Evolutionary conservation across 2,888 invertebrate species (phyloP).

Genomic region (Aquatica leii): DNA sequence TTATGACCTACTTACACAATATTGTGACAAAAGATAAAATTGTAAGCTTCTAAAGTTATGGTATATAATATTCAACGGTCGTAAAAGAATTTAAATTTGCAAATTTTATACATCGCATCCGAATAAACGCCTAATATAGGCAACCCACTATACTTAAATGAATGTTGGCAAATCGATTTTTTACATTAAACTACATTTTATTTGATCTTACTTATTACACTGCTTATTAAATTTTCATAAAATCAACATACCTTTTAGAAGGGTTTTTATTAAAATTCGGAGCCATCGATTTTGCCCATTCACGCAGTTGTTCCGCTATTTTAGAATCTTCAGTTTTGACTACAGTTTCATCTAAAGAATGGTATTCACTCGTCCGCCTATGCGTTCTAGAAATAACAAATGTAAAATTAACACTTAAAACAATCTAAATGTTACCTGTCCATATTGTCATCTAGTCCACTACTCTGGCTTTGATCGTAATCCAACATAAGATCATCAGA

Average conservation of each 20-base stretch:
- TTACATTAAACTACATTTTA: too few relatives aligned
- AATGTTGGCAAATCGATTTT: too few relatives aligned
- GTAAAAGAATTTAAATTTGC: too few relatives aligned
- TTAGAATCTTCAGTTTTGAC: conserved; percentile 60
- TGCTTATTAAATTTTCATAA: too few relatives aligned
- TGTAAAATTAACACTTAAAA: background rate
- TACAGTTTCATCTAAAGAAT: conserved; percentile 64
- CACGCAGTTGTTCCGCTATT: conserved; percentile 56
- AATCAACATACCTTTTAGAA: conserved; percentile 44
- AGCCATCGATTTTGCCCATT: conserved; percentile 64
- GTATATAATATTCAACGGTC: too few relatives aligned
- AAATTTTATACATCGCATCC: too few relatives aligned
- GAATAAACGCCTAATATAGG: too few relatives aligned
- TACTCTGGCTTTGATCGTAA: conserved; percentile 68
- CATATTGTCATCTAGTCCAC: conserved; percentile 65
- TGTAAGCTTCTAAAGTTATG: too few relatives aligned
- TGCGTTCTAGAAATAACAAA: conserved; percentile 46
- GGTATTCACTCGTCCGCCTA: conserved; percentile 56
- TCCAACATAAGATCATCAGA: conserved; percentile 91
- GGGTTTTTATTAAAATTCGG: conserved; percentile 49
- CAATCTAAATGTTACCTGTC: conserved; percentile 52
- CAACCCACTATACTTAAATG: too few relatives aligned
- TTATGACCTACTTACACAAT: too few relatives aligned
- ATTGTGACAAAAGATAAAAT: too few relatives aligned
- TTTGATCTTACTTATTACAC: too few relatives aligned